These are phyloP conservation scores for Cichladusa arquata DNA, from an alignment of 2,113 vertebrate genomes.

Conservation along the genomic window DNA sequence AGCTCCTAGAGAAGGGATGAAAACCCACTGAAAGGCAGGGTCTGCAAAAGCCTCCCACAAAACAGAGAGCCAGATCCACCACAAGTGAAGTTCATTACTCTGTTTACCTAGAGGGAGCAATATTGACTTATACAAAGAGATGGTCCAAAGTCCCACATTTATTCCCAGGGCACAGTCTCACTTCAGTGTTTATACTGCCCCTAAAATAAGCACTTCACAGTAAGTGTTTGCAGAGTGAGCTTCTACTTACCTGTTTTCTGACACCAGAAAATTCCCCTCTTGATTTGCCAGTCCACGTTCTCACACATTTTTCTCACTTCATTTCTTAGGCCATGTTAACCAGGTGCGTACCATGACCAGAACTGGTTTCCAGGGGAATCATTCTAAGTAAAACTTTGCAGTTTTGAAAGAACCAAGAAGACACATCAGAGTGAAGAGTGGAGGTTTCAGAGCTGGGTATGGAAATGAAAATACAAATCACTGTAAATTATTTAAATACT, in stretches of 20 bases:
- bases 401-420: neutral
- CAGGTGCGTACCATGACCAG: neutral
- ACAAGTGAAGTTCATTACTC: neutral
- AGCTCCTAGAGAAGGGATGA: neutral
- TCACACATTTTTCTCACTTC: neutral
- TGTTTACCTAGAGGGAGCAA: neutral
- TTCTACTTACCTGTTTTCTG: neutral
- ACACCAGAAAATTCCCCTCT: neutral
- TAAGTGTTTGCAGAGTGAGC: neutral
- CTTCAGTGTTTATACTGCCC: neutral
- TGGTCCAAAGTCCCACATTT: neutral
- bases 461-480: neutral
- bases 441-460: neutral
- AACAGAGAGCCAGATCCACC: neutral
- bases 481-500: neutral
- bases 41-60: neutral
- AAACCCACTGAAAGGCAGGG: neutral
- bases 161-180: neutral
- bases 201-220: neutral
- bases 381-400: neutral
- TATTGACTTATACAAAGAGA: neutral
- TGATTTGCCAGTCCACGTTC: neutral
- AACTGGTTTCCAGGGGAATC: neutral
- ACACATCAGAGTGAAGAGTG: neutral
- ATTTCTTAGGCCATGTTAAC: neutral